A percentile compares a stretch with the other conserved stretches of the same genome.
phyloP scores from a whole-genome alignment of 2,797 vertebrate species.

The Bovichtus diacanthus region DNA sequence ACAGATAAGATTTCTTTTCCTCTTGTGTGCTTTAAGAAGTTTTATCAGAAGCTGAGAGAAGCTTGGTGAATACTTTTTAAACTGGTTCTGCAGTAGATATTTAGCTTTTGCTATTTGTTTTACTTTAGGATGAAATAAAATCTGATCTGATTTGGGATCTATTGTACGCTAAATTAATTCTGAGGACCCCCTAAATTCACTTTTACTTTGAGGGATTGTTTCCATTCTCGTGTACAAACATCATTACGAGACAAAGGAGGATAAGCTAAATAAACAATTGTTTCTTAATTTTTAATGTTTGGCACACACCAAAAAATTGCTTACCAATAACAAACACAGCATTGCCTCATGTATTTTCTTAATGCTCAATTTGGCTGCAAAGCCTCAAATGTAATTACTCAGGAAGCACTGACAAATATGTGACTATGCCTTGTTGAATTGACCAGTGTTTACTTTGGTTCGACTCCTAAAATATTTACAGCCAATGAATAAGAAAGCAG shows the following conservation, averaged over 20 bases:
- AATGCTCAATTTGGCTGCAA: slow-evolving; percentile 70
- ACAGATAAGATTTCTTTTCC: slow-evolving; percentile 25
- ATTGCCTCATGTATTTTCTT: slow-evolving; percentile 55
- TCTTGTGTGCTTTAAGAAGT: slow-evolving; percentile 10
- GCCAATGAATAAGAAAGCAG: slow-evolving; percentile 67
- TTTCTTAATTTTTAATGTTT: slow-evolving; percentile 34
- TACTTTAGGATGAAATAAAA: slow-evolving; percentile 16
- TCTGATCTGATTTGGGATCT: not conserved
- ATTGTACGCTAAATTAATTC: slow-evolving; percentile 6
- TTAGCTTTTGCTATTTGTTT: not conserved
- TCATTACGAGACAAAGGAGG: slow-evolving; percentile 24
- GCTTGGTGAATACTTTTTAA: slow-evolving; percentile 1
- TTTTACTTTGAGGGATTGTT: slow-evolving; percentile 30
- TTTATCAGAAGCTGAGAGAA: not conserved
- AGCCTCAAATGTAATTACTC: slow-evolving; percentile 64
- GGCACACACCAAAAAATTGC: slow-evolving; percentile 36
- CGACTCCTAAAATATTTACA: slow-evolving; percentile 69
- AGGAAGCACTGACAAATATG: slow-evolving; percentile 65
- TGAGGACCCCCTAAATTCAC: not conserved
- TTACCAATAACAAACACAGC: slow-evolving; percentile 57
- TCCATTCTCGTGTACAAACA: slow-evolving; percentile 18
- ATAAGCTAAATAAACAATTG: slow-evolving; percentile 37
- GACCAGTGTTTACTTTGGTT: slow-evolving; percentile 67
- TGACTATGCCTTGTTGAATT: slow-evolving; percentile 43
- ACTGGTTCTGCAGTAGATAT: not conserved